Conservation (phyloP, 2,888 invertebrate genomes). For the Cephalotes varians region DNA sequence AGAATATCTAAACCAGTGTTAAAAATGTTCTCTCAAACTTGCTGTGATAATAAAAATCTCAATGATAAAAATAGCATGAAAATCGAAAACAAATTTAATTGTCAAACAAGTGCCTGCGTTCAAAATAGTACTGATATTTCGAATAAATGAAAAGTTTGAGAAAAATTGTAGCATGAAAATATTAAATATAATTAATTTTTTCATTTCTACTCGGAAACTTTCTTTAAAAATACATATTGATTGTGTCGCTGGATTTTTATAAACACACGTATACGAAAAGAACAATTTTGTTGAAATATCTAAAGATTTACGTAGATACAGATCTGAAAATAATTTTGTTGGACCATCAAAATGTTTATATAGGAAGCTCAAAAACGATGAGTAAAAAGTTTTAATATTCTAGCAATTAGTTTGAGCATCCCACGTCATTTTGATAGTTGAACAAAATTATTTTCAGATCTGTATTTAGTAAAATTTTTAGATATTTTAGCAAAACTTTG, state of each 20-base stretch:
- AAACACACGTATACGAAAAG: too few species aligned
- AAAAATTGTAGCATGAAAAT: neutral
- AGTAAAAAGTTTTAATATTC: too few species aligned
- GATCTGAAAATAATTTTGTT: too few species aligned
- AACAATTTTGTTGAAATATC: too few species aligned
- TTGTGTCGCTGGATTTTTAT: neutral
- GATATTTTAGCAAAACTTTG: too few species aligned
- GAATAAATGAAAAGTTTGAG: neutral
- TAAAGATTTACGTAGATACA: too few species aligned
- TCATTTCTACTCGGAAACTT: neutral
- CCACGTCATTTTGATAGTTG: too few species aligned
- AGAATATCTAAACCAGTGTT: neutral
- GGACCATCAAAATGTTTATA: too few species aligned
- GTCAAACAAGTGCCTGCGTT: neutral
- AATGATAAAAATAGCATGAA: neutral
- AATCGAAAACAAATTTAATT: neutral
- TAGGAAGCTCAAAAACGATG: too few species aligned
- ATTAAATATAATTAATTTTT: neutral
- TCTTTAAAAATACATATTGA: neutral
- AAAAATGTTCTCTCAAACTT: neutral
- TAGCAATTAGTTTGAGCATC: too few species aligned
- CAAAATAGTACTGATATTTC: neutral
- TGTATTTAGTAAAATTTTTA: too few species aligned
- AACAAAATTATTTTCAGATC: too few species aligned
- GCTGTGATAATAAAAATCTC: constrained; percentile 6